Evolutionary conservation across 1,140 invertebrate species (phyloP).

Genomic region (Lordiphosa stackelbergi): DNA sequence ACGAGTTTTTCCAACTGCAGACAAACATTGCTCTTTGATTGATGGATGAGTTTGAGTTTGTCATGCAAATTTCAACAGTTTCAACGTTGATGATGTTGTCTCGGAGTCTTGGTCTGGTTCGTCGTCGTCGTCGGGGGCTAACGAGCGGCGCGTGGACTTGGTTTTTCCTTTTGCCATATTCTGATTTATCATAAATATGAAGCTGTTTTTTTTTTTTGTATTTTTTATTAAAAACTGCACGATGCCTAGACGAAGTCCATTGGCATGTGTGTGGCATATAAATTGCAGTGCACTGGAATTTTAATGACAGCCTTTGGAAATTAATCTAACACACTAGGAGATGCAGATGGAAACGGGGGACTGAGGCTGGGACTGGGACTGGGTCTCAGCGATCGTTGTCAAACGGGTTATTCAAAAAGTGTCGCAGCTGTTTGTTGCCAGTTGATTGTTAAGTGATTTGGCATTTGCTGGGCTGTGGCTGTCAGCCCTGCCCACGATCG

Average conservation of each 20-base stretch:
- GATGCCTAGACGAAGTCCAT: constrained; percentile 43
- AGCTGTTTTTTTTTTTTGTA: constrained; percentile 42
- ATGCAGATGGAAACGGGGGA: constrained; percentile 18
- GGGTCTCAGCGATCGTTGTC: constrained; percentile 22
- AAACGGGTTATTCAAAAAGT: constrained; percentile 41
- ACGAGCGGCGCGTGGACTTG: constrained; percentile 66
- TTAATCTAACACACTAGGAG: constrained; percentile 69
- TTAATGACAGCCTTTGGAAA: constrained; percentile 75
- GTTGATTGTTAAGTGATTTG: constrained; percentile 67
- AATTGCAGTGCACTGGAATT: constrained; percentile 72
- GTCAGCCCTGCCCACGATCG: constrained; percentile 38
- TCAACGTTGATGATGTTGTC: constrained; percentile 44
- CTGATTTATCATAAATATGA: constrained; percentile 70
- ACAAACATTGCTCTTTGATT: constrained; percentile 49
- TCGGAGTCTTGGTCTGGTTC: constrained; percentile 28
- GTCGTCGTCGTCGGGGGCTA: constrained; percentile 28
- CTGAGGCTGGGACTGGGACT: constrained; percentile 23
- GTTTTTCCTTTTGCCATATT: constrained; percentile 44
- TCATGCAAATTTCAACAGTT: constrained; percentile 71
- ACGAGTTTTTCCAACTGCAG: constrained; percentile 54
- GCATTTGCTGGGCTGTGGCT: constrained; percentile 41
- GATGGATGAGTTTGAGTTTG: constrained; percentile 75
- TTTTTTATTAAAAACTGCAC: constrained; percentile 65
- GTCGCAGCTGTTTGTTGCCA: constrained; percentile 57
- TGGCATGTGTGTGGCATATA: constrained; percentile 72